Evolutionary conservation across 2,888 invertebrate species (phyloP), one percentile per base, ranked within the genome.

Genomic region (Pediacus dermestoides): DNA sequence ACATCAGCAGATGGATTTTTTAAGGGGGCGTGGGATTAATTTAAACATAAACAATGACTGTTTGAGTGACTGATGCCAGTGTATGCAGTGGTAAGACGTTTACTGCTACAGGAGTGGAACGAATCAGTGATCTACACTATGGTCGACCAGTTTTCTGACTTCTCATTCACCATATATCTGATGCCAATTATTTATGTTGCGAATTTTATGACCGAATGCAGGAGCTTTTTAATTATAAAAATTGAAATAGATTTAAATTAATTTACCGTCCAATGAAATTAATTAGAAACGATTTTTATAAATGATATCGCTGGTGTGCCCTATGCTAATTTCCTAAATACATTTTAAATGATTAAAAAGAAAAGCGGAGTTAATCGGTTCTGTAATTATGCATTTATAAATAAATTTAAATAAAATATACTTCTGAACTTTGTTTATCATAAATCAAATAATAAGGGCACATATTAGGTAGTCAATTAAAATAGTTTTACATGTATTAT

Each of bases 91-190:
- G 33, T 37, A 42, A 34, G 22, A 39, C 42, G 50, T 54, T 55
- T 53, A 50, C 50, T 48, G 52, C 47, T 44, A 53, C 55, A 42
- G 57, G 54, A 58, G 60, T 58, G 58, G 53, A 58, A 48, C 59
- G 55, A 58, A 61, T 61, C 53, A 48, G 50, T 58, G 57, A 57
- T 53, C 44, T 50, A 56, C 56, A 33, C 23, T 37, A 11, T 34
- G 32, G 31, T 12, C 26, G 33, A 13, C 31, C 28, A 32, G 41
- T 36, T 26, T 21, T 18, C 21, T 31, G 14, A 27, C 25, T 39
- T 34, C 16, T 31, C 25, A 30, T 30, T 18, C 36, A 27, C 21
- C n/a, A 32, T 40, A 36, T 32, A 37, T 12, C 36, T 32, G 41
- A 22, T 25, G 16, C 28, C 34, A 22, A 34, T 42, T 42, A 34